Evolutionary conservation across 1,140 invertebrate species (phyloP).

Genomic region (Conus ventricosus): DNA sequence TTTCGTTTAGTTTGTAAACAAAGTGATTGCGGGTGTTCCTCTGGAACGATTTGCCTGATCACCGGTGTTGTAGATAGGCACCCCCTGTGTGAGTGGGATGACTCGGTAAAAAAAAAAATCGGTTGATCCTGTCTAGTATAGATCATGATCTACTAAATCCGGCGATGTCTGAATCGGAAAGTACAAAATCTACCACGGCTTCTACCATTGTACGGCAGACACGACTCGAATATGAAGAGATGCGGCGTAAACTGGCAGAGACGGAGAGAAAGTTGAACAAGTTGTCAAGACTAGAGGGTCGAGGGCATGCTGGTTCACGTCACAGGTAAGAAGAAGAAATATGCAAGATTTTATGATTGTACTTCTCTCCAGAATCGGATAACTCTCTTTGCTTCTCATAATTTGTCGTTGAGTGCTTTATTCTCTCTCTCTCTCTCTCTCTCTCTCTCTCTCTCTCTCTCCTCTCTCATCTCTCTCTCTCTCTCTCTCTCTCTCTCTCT

Average conservation of each 20-base stretch:
- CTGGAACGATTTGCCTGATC: background rate
- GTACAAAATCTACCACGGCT: conserved; percentile 12
- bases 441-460: no score
- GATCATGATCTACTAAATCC: background rate
- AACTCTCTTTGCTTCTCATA: no score
- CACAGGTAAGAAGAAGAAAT: background rate
- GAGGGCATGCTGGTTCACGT: background rate
- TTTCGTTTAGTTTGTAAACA: background rate
- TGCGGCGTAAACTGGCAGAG: conserved; percentile 58
- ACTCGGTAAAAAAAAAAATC: no score
- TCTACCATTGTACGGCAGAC: conserved; percentile 23
- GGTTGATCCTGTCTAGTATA: no score
- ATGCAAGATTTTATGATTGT: background rate
- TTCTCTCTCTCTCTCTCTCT: no score
- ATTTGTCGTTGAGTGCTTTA: no score
- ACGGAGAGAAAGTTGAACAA: conserved; percentile 64
- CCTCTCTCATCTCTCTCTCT: no score
- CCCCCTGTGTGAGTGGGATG: no score
- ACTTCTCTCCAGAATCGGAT: no score
- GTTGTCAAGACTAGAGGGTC: conserved; percentile 56
- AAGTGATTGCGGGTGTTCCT: background rate
- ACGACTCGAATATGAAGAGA: conserved; percentile 48
- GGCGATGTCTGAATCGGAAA: conserved; percentile 28
- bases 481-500: no score
- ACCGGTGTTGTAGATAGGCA: background rate